These are phyloP conservation scores for Bolinopsis microptera DNA, from an alignment of 37 sponge, comb jelly and placozoan genomes.

Conservation along the genomic window DNA sequence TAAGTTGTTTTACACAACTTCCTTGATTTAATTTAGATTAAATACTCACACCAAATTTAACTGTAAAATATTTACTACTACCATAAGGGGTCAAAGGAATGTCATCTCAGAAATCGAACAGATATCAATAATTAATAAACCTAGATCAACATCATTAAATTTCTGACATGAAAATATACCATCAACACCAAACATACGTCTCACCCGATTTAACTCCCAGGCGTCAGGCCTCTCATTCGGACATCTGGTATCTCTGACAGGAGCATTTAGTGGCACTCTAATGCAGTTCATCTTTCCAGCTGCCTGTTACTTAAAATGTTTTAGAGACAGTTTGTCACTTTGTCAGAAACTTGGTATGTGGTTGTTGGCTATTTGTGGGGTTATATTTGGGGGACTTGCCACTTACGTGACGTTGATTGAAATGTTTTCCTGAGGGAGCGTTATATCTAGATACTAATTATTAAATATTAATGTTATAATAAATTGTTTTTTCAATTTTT, in stretches of 20 bases:
- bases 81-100: no score
- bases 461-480: no score
- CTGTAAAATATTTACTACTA: no score
- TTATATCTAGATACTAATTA: neutral
- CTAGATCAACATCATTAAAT: no score
- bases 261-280: conserved; percentile 28
- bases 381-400: neutral
- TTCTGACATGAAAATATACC: no score
- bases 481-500: no score
- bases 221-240: conserved; percentile 21
- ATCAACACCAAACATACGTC: no score
- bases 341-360: conserved; percentile 12
- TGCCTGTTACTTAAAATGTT: conserved; percentile 11
- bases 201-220: neutral
- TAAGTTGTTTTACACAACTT: neutral
- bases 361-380: neutral
- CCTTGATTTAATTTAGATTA: no score
- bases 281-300: conserved; percentile 25
- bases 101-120: no score
- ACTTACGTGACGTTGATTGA: conserved; percentile 29
- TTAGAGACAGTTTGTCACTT: neutral
- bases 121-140: no score
- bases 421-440: neutral
- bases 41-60: no score
- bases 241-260: conserved; percentile 37